Evolutionary conservation across 2,113 vertebrate genomes (phyloP).

Genomic region (Psophia crepitans): DNA sequence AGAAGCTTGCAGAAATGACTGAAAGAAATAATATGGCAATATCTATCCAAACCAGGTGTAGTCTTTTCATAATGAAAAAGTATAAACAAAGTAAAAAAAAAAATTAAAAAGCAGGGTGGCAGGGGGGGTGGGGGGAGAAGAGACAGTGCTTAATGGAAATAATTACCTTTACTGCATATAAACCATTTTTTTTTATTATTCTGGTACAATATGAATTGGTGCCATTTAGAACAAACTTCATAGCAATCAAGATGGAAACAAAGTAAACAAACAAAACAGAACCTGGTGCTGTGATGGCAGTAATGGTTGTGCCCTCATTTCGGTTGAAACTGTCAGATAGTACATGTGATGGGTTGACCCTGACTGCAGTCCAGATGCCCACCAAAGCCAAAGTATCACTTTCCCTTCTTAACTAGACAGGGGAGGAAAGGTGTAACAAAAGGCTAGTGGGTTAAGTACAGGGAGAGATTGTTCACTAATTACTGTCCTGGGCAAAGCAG

Average conservation of each 20-base stretch:
- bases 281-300: neutral
- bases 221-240: conserved; percentile 6
- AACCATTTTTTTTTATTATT: neutral
- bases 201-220: neutral
- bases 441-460: too few species aligned
- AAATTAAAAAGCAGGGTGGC: too few species aligned
- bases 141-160: neutral
- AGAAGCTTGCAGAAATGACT: neutral
- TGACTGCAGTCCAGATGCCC: too few species aligned
- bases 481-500: too few species aligned
- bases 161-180: neutral
- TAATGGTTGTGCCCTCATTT: neutral
- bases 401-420: too few species aligned
- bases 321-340: neutral
- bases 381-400: too few species aligned
- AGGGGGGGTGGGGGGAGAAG: too few species aligned
- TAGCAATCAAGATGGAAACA: neutral
- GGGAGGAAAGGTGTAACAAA: too few species aligned
- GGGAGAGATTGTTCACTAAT: too few species aligned
- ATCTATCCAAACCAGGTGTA: neutral
- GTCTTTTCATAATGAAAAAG: neutral
- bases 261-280: neutral
- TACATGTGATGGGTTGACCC: too few species aligned
- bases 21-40: neutral
- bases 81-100: neutral